Evolutionary conservation across 2,113 vertebrate species (phyloP).

Genomic region (Bubalus kerabau): DNA sequence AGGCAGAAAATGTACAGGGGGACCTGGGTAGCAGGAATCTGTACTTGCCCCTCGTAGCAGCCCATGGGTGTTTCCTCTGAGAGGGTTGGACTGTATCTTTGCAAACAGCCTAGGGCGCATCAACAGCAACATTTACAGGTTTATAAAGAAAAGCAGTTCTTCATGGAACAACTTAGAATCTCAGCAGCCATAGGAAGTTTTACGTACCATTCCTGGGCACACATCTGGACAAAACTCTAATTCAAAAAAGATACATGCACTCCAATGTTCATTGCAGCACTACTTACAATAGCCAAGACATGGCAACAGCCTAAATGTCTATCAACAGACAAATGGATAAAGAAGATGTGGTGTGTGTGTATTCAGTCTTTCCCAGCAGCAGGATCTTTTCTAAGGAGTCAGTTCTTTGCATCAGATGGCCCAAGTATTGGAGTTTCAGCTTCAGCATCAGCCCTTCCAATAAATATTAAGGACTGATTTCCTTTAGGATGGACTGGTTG

Average conservation of each 20-base stretch:
- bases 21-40: neutral
- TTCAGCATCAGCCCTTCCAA: neutral
- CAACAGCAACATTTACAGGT: neutral
- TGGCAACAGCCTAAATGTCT: neutral
- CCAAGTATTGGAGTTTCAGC: neutral
- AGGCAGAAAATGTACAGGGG: neutral
- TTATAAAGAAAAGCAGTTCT: neutral
- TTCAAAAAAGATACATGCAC: neutral
- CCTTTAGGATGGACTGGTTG: neutral
- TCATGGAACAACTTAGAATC: neutral
- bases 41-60: neutral
- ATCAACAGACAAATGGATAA: neutral
- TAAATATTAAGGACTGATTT: neutral
- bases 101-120: neutral
- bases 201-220: neutral
- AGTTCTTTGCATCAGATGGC: neutral
- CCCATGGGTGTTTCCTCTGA: neutral
- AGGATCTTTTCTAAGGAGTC: neutral
- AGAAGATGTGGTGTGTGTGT: neutral
- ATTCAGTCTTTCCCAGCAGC: neutral
- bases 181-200: neutral
- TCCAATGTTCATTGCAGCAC: rapidly evolving
- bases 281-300: neutral
- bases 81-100: neutral
- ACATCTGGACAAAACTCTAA: neutral